Evolutionary conservation across 2,113 vertebrate genomes (phyloP).

Genomic region (Hiodon alosoides): DNA sequence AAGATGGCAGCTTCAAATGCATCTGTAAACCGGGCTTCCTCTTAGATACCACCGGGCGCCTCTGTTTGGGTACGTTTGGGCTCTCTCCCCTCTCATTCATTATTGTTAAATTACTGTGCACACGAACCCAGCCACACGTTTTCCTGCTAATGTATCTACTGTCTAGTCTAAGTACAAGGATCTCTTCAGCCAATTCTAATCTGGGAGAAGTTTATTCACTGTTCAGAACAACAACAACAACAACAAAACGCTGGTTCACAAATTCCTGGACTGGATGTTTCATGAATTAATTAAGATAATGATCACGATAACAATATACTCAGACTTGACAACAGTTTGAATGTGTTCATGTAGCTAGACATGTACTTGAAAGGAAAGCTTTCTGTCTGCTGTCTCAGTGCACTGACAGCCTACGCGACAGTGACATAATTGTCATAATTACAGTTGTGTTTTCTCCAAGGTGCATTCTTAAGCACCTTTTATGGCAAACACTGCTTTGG

Average conservation of each 20-base stretch:
- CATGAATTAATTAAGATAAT: background rate
- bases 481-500: background rate
- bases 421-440: constrained; percentile 7
- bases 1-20: constrained; percentile 96
- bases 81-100: background rate
- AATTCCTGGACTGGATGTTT: background rate
- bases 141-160: constrained; percentile 55
- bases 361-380: background rate
- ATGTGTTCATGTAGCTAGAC: background rate
- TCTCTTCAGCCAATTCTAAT: constrained; percentile 20
- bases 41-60: constrained; percentile 59
- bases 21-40: constrained; percentile 94
- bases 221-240: no score
- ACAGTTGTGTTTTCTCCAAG: background rate
- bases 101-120: background rate
- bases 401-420: background rate
- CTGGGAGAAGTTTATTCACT: constrained; percentile 19
- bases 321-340: no score
- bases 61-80: constrained; percentile 60
- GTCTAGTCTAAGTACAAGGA: constrained; percentile 44
- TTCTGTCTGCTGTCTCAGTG: background rate
- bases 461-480: background rate
- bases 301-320: no score
- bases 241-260: no score
- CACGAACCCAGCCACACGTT: constrained; percentile 43